Percentiles rank a stretch among this genome's conserved stretches.
Conservation (phyloP, 2,888 invertebrate species). For the Platynereis dumerilii region DNA sequence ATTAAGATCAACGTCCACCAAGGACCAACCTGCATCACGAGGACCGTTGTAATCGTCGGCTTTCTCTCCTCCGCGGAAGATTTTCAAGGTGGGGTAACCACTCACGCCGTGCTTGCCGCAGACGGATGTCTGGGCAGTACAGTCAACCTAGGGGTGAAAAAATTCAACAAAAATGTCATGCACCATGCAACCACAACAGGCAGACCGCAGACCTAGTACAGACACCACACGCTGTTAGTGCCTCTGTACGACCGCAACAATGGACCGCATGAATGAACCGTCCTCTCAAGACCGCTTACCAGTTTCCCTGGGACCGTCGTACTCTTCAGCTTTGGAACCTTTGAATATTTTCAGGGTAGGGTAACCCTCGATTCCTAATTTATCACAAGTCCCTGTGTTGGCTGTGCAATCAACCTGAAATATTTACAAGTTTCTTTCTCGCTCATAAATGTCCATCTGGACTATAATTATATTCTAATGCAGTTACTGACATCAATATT, state of each 20-base stretch:
- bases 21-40: conserved; percentile 62
- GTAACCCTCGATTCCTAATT: conserved; percentile 89
- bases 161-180: not conserved
- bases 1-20: no score
- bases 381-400: conserved; percentile 76
- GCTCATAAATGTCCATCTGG: no score
- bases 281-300: conserved; percentile 61
- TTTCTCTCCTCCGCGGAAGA: conserved; percentile 88
- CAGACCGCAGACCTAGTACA: not conserved
- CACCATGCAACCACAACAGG: not conserved
- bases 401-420: conserved; percentile 83
- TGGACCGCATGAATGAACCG: not conserved
- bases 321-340: conserved; percentile 85
- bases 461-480: no score
- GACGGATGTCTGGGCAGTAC: conserved; percentile 75
- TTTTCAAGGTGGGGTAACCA: conserved; percentile 96
- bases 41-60: conserved; percentile 93
- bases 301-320: conserved; percentile 88
- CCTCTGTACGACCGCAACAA: no score
- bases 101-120: conserved; percentile 89
- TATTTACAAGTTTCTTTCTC: not conserved
- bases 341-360: conserved; percentile 95
- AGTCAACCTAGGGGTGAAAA: conserved; percentile 72
- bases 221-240: not conserved
- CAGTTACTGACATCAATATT: no score